Conservation (phyloP, 2,113 vertebrate species). For the Dicerorhinus sumatrensis region DNA sequence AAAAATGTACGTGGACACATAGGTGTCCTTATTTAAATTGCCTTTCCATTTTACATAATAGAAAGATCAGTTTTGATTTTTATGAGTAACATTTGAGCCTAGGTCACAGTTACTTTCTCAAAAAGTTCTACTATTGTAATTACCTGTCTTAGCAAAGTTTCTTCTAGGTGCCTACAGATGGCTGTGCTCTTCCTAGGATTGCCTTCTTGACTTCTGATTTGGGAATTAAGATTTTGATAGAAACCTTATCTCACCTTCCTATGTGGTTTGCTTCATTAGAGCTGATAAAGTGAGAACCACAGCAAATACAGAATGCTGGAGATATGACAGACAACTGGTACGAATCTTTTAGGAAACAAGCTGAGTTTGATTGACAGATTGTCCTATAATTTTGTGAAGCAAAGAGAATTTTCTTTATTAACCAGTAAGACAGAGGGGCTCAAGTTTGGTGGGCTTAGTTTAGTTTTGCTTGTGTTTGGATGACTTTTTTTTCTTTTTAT, state of each 20-base stretch:
- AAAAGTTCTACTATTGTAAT: background rate
- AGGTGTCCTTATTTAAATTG: slow-evolving; percentile 46
- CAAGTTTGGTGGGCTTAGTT: slow-evolving; percentile 44
- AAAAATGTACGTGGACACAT: slow-evolving; percentile 8
- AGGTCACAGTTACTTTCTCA: slow-evolving; percentile 42
- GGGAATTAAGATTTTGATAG: slow-evolving; percentile 70
- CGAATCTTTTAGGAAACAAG: slow-evolving; percentile 63
- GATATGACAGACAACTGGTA: slow-evolving; percentile 33
- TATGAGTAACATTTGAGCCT: slow-evolving; percentile 39
- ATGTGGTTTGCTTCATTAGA: slow-evolving; percentile 60
- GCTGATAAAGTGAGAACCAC: slow-evolving; percentile 57
- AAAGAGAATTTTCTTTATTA: slow-evolving; percentile 75
- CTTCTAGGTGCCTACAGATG: background rate
- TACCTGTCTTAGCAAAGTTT: slow-evolving; percentile 47
- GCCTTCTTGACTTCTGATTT: slow-evolving; percentile 69
- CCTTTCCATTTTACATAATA: slow-evolving; percentile 55
- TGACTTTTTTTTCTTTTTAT: slow-evolving; percentile 55
- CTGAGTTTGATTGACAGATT: slow-evolving; percentile 70
- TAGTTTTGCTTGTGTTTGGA: slow-evolving; percentile 67
- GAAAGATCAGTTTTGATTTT: slow-evolving; percentile 53
- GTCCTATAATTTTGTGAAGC: slow-evolving; percentile 63
- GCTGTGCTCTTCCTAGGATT: background rate
- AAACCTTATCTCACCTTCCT: slow-evolving; percentile 61
- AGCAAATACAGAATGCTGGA: background rate
- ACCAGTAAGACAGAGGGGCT: slow-evolving; percentile 31